A percentile compares a stretch with the other conserved stretches of the same genome.
Conservation (phyloP, 2,113 vertebrate species). For the Eolophus roseicapilla region DNA sequence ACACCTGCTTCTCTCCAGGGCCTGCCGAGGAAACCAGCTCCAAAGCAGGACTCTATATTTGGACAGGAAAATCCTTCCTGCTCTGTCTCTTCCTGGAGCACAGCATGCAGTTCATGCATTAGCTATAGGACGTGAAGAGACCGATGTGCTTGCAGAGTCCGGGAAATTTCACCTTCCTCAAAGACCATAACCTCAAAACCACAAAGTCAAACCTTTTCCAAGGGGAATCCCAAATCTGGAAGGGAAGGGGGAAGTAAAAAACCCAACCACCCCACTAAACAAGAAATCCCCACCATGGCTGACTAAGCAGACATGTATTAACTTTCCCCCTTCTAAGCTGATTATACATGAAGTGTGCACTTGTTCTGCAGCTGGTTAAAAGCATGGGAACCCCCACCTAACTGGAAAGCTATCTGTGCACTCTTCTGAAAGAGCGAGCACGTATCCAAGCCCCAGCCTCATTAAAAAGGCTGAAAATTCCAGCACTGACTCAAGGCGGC, state of each 20-base stretch:
- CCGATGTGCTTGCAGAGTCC: background rate
- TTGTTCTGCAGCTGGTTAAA: background rate
- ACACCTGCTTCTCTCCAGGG: background rate
- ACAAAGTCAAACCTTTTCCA: background rate
- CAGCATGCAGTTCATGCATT: background rate
- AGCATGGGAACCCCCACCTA: background rate
- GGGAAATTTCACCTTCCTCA: background rate
- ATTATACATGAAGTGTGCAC: background rate
- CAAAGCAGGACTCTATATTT: background rate
- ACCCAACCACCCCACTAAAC: background rate
- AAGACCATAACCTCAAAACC: background rate
- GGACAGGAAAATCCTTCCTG: conserved; percentile 10
- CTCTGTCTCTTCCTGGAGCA: background rate
- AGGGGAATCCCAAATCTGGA: background rate
- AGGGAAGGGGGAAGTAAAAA: background rate
- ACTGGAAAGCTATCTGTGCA: background rate
- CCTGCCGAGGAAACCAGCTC: background rate
- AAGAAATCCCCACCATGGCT: background rate
- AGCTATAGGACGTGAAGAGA: background rate
- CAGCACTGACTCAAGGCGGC: background rate
- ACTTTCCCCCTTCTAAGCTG: background rate
- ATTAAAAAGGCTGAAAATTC: background rate
- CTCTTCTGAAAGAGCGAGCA: background rate
- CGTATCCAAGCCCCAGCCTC: background rate
- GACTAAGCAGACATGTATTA: background rate